Percentiles rank a stretch among this genome's conserved stretches.
phyloP scores from a whole-genome alignment of 2,888 invertebrate species.

The Machimus atricapillus region DNA sequence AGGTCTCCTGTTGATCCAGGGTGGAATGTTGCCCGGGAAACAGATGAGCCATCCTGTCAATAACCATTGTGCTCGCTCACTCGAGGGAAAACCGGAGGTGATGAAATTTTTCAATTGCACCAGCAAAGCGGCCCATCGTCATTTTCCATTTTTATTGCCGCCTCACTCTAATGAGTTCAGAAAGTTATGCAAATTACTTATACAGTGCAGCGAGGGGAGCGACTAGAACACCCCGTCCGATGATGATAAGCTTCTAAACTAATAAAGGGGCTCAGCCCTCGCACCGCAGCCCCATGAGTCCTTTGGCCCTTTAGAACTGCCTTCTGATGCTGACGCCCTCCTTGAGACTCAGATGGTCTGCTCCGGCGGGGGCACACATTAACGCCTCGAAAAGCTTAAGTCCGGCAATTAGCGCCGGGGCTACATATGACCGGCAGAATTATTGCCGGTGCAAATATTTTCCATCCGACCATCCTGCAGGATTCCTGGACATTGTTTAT shows the following conservation, averaged over 20 bases:
- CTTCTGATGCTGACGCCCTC: slow-evolving; percentile 13
- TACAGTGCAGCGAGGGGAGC: neutral
- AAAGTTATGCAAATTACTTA: slow-evolving; percentile 45
- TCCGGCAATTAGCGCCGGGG: slow-evolving; percentile 24
- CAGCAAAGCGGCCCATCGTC: neutral
- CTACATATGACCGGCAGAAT: slow-evolving; percentile 4
- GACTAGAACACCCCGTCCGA: neutral
- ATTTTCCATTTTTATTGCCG: slow-evolving; percentile 42
- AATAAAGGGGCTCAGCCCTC: neutral
- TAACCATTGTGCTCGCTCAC: neutral
- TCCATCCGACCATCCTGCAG: slow-evolving; percentile 35
- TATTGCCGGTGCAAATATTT: slow-evolving; percentile 35
- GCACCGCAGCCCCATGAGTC: too few relatives aligned
- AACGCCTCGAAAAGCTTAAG: slow-evolving; percentile 1
- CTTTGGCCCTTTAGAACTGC: neutral
- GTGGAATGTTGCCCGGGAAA: neutral
- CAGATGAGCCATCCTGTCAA: neutral
- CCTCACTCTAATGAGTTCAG: slow-evolving; percentile 41
- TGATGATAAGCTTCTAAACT: neutral
- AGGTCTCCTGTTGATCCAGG: neutral
- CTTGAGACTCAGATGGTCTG: neutral
- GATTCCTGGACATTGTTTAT: slow-evolving; percentile 22
- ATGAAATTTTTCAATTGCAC: neutral
- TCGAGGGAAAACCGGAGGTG: neutral
- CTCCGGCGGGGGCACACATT: slow-evolving; percentile 3